Evolutionary conservation across 2,888 invertebrate species (phyloP).

Genomic region (Drosophila fungiperda): DNA sequence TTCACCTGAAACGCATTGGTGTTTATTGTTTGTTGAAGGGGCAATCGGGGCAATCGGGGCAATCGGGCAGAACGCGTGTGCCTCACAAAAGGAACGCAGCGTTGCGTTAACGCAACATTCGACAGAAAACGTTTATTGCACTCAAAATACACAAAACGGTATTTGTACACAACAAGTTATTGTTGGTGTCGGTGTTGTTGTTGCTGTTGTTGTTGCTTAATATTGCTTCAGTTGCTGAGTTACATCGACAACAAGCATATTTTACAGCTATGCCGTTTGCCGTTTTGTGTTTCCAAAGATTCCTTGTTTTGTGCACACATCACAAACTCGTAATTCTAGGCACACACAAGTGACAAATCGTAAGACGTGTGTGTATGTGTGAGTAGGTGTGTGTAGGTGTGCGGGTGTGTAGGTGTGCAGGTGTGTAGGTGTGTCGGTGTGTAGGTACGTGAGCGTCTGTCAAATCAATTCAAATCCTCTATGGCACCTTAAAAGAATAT

Average conservation of each 20-base stretch:
- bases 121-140: conserved; percentile 4
- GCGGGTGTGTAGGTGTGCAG: background rate
- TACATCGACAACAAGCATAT: background rate
- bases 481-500: conserved; percentile 49
- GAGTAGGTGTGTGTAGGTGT: background rate
- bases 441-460: conserved; percentile 1
- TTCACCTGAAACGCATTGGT: background rate
- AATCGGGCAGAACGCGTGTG: conserved; percentile 16
- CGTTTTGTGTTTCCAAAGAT: conserved; percentile 18
- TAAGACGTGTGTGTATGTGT: background rate
- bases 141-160: conserved; percentile 9
- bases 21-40: conserved; percentile 17
- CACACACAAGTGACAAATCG: no score
- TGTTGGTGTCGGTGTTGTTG: conserved; percentile 2
- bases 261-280: background rate
- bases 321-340: conserved; percentile 15
- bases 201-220: background rate
- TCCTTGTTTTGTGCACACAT: conserved; percentile 36
- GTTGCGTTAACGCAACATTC: conserved; percentile 50
- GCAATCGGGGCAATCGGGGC: conserved; percentile 32
- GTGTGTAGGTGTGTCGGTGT: background rate
- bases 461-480: conserved; percentile 64
- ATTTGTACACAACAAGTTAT: background rate
- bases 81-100: conserved; percentile 19
- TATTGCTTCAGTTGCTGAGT: background rate